These are phyloP conservation scores for Orius laevigatus DNA, from an alignment of 1,140 invertebrate species.

Conservation along the genomic window DNA sequence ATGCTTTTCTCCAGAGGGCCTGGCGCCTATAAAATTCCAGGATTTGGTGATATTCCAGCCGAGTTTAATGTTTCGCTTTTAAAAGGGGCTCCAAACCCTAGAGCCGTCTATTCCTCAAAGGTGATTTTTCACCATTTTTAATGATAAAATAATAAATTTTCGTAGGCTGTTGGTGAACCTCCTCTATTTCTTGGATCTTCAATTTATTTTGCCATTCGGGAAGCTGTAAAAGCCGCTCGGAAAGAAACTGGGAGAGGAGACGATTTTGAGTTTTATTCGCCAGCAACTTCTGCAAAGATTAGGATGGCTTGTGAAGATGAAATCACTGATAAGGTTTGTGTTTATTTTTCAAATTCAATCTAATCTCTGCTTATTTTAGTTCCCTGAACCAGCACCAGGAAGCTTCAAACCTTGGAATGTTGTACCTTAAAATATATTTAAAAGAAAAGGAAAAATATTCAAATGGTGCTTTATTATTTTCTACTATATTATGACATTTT, in stretches of 20 bases:
- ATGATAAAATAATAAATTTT: constrained; percentile 33
- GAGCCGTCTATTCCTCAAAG: constrained; percentile 90
- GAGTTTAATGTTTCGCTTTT: constrained; percentile 87
- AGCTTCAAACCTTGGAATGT: constrained; percentile 18
- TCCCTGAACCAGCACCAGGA: constrained; percentile 13
- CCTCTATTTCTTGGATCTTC: constrained; percentile 77
- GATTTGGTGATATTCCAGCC: constrained; percentile 72
- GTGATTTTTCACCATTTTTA: constrained; percentile 83
- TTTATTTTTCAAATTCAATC: constrained; percentile 59
- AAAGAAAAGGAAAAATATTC: too few species aligned
- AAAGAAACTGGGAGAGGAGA: constrained; percentile 41
- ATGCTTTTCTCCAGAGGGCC: constrained; percentile 70
- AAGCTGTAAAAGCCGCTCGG: constrained; percentile 68
- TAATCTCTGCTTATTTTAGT: constrained; percentile 12
- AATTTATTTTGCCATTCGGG: constrained; percentile 71
- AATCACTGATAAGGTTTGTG: constrained; percentile 37
- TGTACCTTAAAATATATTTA: background rate
- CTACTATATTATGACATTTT: too few species aligned
- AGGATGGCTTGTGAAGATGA: constrained; percentile 77
- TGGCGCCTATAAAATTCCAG: constrained; percentile 84
- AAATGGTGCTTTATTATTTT: too few species aligned
- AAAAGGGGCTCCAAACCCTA: constrained; percentile 69
- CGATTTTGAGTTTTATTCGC: constrained; percentile 61
- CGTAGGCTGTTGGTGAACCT: constrained; percentile 85
- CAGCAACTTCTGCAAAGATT: constrained; percentile 75